These are phyloP conservation scores for Drosophila pachea DNA, from an alignment of 1,140 invertebrate species.

Conservation along the genomic window DNA sequence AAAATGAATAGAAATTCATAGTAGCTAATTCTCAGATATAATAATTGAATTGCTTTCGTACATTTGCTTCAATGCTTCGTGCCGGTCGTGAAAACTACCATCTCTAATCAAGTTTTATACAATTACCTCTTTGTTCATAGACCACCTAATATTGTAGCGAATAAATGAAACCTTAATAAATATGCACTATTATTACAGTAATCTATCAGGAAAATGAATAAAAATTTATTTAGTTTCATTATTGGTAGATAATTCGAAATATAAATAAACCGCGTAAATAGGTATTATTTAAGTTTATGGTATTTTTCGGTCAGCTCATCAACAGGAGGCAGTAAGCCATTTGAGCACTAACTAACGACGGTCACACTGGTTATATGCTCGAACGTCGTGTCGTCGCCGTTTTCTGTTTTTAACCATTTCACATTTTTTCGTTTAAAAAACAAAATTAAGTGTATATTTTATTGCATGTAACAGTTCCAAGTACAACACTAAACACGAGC, in stretches of 20 bases:
- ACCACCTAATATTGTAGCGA: too few relatives aligned
- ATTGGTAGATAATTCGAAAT: background rate
- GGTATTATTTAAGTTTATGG: background rate
- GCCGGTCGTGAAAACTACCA: background rate
- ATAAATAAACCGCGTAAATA: background rate
- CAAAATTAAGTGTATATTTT: slow-evolving; percentile 46
- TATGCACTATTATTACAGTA: too few relatives aligned
- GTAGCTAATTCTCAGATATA: background rate
- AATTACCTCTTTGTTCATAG: slow-evolving; percentile 3
- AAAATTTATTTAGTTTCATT: background rate
- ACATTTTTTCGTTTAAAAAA: slow-evolving; percentile 49
- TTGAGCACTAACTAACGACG: slow-evolving; percentile 3
- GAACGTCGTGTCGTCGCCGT: slow-evolving; percentile 48
- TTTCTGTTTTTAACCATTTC: slow-evolving; percentile 48
- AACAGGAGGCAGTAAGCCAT: slow-evolving; percentile 8
- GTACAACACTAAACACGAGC: slow-evolving; percentile 30
- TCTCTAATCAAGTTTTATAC: background rate
- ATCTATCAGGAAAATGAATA: too few relatives aligned
- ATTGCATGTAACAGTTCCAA: slow-evolving; percentile 42
- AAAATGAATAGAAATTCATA: background rate
- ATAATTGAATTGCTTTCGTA: background rate
- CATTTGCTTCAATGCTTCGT: background rate
- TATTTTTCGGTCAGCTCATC: slow-evolving; percentile 19
- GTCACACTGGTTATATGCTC: slow-evolving; percentile 41
- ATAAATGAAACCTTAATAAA: too few relatives aligned